phyloP scores from a whole-genome alignment of 2,888 invertebrate genomes.

The Agonum fuliginosum region DNA sequence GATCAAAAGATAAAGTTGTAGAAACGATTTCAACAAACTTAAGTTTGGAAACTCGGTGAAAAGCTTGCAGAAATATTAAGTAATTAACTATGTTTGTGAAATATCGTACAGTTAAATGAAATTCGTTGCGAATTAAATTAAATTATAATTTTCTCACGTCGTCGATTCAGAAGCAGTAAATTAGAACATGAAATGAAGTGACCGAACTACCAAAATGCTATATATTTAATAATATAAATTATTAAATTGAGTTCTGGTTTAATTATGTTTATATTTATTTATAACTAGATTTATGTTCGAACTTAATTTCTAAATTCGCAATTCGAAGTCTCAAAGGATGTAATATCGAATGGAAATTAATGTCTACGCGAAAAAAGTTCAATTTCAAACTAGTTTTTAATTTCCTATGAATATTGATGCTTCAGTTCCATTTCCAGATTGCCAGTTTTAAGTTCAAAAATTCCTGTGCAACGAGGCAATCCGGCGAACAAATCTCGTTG shows the following conservation, averaged over 20 bases:
- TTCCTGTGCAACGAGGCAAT: too few species aligned
- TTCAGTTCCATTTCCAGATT: not conserved
- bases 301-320: not conserved
- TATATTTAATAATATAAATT: not conserved
- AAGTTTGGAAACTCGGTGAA: slow-evolving; percentile 11
- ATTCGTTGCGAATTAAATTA: not conserved
- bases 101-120: not conserved
- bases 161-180: not conserved
- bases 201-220: not conserved
- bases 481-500: too few species aligned
- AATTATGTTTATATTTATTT: too few species aligned
- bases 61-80: slow-evolving; percentile 34
- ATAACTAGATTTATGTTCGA: too few species aligned
- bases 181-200: not conserved
- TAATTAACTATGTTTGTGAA: slow-evolving; percentile 20
- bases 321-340: not conserved
- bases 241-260: not conserved
- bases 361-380: not conserved
- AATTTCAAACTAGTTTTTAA: slow-evolving; percentile 11
- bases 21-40: slow-evolving; percentile 13
- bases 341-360: not conserved
- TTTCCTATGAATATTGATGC: slow-evolving; percentile 25
- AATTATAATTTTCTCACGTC: not conserved
- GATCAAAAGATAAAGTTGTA: slow-evolving; percentile 21
- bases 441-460: too few species aligned